Evolutionary conservation across 2,113 vertebrate genomes (phyloP).

Genomic region (Panurus biarmicus): DNA sequence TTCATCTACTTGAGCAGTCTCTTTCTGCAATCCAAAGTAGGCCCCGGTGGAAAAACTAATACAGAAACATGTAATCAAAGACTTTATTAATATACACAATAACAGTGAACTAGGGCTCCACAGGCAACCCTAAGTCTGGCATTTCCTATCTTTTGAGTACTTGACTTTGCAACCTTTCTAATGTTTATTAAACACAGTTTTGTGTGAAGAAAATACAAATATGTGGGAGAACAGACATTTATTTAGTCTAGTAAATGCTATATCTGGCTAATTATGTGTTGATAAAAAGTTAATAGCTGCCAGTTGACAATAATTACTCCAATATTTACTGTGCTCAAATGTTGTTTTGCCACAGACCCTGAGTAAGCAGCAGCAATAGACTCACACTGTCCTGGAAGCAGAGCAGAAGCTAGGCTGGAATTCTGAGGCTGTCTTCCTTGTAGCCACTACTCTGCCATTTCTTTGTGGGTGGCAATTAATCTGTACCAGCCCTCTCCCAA

Average conservation of each 20-base stretch:
- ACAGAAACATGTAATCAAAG: neutral
- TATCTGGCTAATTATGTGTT: conserved; percentile 45
- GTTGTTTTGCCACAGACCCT: conserved; percentile 1
- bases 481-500: conserved; percentile 20
- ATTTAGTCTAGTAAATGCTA: conserved; percentile 35
- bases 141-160: neutral
- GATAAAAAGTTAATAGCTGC: conserved; percentile 43
- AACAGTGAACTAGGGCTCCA: neutral
- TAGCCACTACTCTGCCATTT: neutral
- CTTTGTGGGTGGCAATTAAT: conserved; percentile 38
- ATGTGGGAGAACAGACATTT: conserved; percentile 30
- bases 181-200: conserved; percentile 3
- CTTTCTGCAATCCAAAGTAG: neutral
- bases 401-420: neutral
- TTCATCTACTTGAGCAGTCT: neutral
- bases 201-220: conserved; percentile 45
- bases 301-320: conserved; percentile 48
- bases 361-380: neutral
- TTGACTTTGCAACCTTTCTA: neutral
- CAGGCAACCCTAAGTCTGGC: neutral
- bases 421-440: neutral
- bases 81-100: neutral
- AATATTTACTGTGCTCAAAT: conserved; percentile 18
- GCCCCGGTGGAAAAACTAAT: neutral
- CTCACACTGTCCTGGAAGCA: neutral